Conservation (phyloP, 1,140 invertebrate species). For the Drosophila baimaii region DNA sequence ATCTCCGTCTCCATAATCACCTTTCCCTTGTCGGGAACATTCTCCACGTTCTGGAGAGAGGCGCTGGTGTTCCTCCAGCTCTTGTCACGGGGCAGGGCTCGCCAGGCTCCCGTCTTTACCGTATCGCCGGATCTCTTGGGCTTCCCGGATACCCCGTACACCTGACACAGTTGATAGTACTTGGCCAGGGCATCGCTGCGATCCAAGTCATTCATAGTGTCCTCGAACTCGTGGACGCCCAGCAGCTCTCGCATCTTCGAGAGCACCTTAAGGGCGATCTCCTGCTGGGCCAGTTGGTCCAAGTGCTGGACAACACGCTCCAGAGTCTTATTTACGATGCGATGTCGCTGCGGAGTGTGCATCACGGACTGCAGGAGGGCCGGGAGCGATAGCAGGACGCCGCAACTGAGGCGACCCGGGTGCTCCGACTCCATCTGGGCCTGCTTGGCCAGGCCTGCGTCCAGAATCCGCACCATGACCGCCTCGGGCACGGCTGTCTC, state of each 20-base stretch:
- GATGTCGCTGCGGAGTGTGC: conserved; percentile 81
- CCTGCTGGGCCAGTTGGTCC: conserved; percentile 87
- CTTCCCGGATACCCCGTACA: conserved; percentile 85
- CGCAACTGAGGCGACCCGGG: conserved; percentile 87
- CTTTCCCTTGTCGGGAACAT: conserved; percentile 83
- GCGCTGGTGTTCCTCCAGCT: conserved; percentile 53
- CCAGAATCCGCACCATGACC: conserved; percentile 87
- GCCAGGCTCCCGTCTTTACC: conserved; percentile 61
- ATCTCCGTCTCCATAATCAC: conserved; percentile 92
- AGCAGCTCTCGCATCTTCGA: conserved; percentile 88
- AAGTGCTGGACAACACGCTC: conserved; percentile 88
- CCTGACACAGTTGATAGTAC: conserved; percentile 88
- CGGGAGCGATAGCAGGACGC: conserved; percentile 88
- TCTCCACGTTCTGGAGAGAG: background rate
- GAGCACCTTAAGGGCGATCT: conserved; percentile 88
- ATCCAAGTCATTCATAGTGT: conserved; percentile 74
- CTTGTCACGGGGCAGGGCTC: conserved; percentile 58
- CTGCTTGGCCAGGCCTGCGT: conserved; percentile 86
- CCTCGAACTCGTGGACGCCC: conserved; percentile 87
- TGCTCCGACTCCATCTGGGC: conserved; percentile 85
- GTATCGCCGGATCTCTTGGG: conserved; percentile 5
- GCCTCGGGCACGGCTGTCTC: conserved; percentile 87
- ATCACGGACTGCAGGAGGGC: conserved; percentile 86
- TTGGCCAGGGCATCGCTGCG: conserved; percentile 86
- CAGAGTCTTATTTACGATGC: conserved; percentile 85